Evolutionary conservation across 2,113 vertebrate genomes (phyloP), one percentile per base, ranked within the genome.

Genomic region (Hemichromis elongatus): DNA sequence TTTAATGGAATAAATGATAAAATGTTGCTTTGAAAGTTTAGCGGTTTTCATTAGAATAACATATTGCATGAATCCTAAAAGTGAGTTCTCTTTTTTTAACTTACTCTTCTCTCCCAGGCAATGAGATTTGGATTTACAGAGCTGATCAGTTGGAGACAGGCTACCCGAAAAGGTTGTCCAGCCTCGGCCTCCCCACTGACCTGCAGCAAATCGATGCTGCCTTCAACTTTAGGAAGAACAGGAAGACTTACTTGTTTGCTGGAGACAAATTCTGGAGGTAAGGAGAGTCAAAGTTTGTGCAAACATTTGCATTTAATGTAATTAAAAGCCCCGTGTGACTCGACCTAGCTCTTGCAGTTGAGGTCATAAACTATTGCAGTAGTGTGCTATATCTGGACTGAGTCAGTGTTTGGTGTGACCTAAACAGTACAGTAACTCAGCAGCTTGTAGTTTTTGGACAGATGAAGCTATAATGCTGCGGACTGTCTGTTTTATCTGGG

Each of bases 191-290:
- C 6, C 97, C 99, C 18, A 79, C 96, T 12, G 97, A 98, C 5
- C 80, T 99, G 13, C 93, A 97, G 28, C 91, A 84, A 0, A 96
- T 99, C 0, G 98, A 99, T 4, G 98, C 98, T 7, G 98, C 96
- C 81, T 99, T 99, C 77, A 98, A 96, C 90, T 99, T 98, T 91
- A 97, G 95, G 92, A 99, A 98, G 94, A 99, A 97, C 95, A 97
- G 96, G 93, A 99, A 96, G 95, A 99, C 99, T 0, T 99, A 99
- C 88, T 94, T 99, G 86, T 99, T 99, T 83, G 90, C 97, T 9
- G 98, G 97, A 77, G 97, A 98, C 93, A 97, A 98, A 91, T 99
- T 98, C 94, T 99, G 98, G 98, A 99, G 98, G 98, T 99, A 93
- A 96, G 93, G 91, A 96, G 90, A 7, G 42, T 19, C 4, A 70